Percentiles rank a stretch among this genome's conserved stretches.
Conservation (phyloP, 2,113 vertebrate species). For the Capricornis sumatraensis region DNA sequence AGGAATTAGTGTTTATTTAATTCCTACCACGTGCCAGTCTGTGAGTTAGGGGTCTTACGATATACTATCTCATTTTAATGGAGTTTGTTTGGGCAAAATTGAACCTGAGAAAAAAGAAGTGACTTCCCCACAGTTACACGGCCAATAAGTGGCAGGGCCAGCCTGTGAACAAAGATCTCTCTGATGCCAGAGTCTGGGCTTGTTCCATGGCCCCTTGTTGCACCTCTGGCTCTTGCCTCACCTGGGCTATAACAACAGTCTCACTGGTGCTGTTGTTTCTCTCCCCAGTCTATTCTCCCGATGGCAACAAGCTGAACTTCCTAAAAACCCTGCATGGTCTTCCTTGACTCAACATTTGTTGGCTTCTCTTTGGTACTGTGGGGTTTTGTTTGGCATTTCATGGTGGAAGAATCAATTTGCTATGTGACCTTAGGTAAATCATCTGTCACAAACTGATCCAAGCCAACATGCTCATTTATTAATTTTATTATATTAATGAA, state of each 20-base stretch:
- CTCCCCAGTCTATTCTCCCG: background rate
- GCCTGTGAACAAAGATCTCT: background rate
- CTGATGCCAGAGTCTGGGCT: background rate
- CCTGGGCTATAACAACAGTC: background rate
- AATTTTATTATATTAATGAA: background rate
- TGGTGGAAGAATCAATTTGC: background rate
- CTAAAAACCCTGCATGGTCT: background rate
- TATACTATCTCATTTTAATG: background rate
- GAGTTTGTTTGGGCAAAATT: background rate
- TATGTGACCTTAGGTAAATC: background rate
- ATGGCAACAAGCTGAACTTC: background rate
- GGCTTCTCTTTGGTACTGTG: background rate
- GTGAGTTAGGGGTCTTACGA: background rate
- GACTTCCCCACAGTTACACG: background rate
- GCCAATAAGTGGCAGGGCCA: background rate
- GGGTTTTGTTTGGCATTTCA: background rate
- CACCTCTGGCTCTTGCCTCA: background rate
- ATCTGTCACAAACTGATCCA: background rate
- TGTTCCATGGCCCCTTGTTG: background rate
- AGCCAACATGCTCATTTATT: background rate
- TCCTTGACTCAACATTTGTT: background rate
- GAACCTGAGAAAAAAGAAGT: background rate
- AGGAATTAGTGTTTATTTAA: background rate
- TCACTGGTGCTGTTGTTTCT: background rate
- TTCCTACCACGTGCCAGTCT: background rate